A percentile compares a stretch with the other conserved stretches of the same genome.
These are phyloP conservation scores for Dendrolimus kikuchii DNA, from an alignment of 1,140 invertebrate species.

Conservation along the genomic window DNA sequence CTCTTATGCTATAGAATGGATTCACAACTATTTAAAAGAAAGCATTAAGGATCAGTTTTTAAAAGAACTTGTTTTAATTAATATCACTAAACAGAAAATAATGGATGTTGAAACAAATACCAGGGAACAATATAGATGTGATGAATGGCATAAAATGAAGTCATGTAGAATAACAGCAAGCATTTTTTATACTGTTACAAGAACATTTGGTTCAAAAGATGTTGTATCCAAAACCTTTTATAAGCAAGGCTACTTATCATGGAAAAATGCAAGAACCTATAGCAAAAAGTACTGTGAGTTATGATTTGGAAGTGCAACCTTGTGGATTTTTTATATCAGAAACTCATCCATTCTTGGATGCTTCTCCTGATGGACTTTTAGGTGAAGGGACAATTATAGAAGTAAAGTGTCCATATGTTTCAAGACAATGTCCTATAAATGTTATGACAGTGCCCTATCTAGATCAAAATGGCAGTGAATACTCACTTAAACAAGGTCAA, in stretches of 20 bases:
- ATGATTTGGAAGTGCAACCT: no score
- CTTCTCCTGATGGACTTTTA: conserved; percentile 4
- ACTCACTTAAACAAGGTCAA: no score
- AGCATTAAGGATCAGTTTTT: neutral
- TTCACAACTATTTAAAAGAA: neutral
- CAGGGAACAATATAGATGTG: neutral
- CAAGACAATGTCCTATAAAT: no score
- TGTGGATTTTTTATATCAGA: no score
- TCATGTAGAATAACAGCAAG: conserved; percentile 1
- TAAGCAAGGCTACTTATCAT: no score
- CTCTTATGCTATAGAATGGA: neutral
- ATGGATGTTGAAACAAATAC: neutral
- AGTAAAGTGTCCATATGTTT: no score
- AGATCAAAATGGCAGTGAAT: no score
- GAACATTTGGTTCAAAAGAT: neutral
- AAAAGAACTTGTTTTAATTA: conserved; percentile 1
- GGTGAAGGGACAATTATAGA: conserved; percentile 5
- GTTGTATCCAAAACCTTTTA: no score
- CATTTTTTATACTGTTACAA: conserved; percentile 2
- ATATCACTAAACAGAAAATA: neutral
- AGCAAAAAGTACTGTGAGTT: no score
- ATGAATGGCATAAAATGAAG: neutral
- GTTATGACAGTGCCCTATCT: no score
- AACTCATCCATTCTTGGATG: no score
- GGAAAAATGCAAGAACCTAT: no score